A percentile compares a stretch with the other conserved stretches of the same genome.
Evolutionary conservation across 2,113 vertebrate genomes (phyloP).

Genomic region (Camelus dromedarius): DNA sequence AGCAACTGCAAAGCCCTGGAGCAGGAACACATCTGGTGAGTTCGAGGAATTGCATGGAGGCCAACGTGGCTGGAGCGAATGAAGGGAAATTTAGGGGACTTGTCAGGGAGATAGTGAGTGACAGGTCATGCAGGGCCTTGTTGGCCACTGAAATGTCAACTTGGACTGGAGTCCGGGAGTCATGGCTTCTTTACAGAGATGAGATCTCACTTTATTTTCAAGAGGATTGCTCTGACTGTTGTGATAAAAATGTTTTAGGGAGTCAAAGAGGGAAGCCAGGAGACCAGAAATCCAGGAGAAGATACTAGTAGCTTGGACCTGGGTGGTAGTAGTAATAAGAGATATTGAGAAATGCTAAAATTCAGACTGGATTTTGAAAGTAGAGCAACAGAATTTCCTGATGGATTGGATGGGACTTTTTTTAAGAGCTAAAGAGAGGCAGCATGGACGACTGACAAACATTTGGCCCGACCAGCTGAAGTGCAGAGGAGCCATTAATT

Average conservation of each 20-base stretch:
- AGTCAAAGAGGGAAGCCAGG: neutral
- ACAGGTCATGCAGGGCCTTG: fast-evolving
- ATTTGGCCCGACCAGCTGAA: neutral
- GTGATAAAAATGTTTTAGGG: neutral
- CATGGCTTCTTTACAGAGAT: neutral
- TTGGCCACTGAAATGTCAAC: fast-evolving
- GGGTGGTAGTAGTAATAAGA: neutral
- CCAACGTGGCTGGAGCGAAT: too few species aligned
- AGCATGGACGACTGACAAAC: neutral
- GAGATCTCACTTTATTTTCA: neutral
- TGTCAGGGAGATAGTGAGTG: neutral
- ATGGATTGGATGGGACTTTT: neutral
- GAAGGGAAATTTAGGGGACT: neutral
- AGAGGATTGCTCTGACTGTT: neutral
- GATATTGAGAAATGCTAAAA: neutral
- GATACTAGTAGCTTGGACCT: neutral
- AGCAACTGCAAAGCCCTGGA: neutral
- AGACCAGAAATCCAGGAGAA: neutral
- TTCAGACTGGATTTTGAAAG: neutral
- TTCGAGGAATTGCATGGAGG: neutral
- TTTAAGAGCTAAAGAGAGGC: neutral
- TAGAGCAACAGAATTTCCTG: neutral
- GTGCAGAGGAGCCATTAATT: too few species aligned
- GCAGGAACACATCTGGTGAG: neutral
- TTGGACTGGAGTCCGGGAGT: neutral